Percentiles rank a stretch among this genome's conserved stretches.
phyloP scores from a whole-genome alignment of 2,113 vertebrate genomes.

The Notechis scutatus region DNA sequence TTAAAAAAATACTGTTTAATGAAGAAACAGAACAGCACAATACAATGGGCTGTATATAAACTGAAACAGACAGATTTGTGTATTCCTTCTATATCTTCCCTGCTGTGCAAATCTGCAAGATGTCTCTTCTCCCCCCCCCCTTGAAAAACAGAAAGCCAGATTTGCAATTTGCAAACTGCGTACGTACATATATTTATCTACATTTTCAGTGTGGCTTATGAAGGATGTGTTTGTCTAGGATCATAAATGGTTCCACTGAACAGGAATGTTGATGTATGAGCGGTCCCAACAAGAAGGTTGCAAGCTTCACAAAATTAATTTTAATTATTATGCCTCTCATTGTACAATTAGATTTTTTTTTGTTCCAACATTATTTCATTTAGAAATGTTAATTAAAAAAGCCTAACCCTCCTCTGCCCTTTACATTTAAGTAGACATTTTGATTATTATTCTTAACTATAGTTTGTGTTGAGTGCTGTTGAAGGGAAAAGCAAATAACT shows the following conservation, averaged over 20 bases:
- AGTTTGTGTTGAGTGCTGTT: slow-evolving; percentile 7
- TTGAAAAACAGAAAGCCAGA: not conserved
- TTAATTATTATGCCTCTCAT: slow-evolving; percentile 45
- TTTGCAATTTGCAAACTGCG: not conserved
- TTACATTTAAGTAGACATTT: slow-evolving; percentile 42
- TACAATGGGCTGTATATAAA: not conserved
- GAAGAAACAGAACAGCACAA: not conserved
- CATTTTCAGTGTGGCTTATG: slow-evolving; percentile 9
- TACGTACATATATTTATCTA: slow-evolving; percentile 32
- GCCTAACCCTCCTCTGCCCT: slow-evolving; percentile 46
- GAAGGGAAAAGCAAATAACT: slow-evolving; percentile 13
- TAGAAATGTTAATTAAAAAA: slow-evolving; percentile 63
- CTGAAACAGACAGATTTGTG: not conserved
- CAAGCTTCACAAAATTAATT: slow-evolving; percentile 43
- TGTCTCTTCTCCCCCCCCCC: not conserved
- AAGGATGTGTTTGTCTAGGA: slow-evolving; percentile 37
- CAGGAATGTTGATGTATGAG: slow-evolving; percentile 25
- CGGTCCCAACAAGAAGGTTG: slow-evolving; percentile 20
- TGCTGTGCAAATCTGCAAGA: not conserved
- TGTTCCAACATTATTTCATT: slow-evolving; percentile 43
- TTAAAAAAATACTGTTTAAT: not conserved
- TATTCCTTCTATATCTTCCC: not conserved
- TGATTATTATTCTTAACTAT: slow-evolving; percentile 55
- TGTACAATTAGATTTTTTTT: slow-evolving; percentile 40
- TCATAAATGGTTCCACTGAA: slow-evolving; percentile 36